phyloP scores from a whole-genome alignment of 2,888 invertebrate species.

The Ligdia adustata region DNA sequence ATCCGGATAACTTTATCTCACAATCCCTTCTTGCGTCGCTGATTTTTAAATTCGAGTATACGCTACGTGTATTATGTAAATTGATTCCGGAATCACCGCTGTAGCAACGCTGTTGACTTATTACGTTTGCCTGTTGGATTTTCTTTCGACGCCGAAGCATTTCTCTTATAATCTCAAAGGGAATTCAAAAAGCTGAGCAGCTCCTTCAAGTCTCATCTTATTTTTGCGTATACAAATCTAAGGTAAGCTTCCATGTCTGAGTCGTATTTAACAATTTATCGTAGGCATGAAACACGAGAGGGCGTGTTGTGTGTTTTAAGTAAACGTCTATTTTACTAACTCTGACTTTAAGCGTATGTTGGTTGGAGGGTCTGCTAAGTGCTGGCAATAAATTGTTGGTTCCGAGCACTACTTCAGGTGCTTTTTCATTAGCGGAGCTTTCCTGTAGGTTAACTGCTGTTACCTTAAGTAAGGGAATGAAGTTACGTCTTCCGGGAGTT shows the following conservation, averaged over 20 bases:
- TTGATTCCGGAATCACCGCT: conserved; percentile 57
- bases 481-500: conserved; percentile 19
- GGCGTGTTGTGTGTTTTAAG: conserved; percentile 35
- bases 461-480: conserved; percentile 34
- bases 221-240: conserved; percentile 21
- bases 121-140: conserved; percentile 41
- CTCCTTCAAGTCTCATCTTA: conserved; percentile 24
- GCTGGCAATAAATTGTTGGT: conserved; percentile 69
- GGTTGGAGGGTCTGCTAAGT: conserved; percentile 65
- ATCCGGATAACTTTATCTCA: conserved; percentile 62
- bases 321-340: conserved; percentile 36
- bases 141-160: conserved; percentile 32
- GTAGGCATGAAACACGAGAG: conserved; percentile 7
- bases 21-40: conserved; percentile 56
- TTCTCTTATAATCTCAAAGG: conserved; percentile 38
- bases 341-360: conserved; percentile 53
- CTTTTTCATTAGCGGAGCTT: conserved; percentile 65
- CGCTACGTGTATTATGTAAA: conserved; percentile 64
- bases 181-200: conserved; percentile 31
- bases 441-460: conserved; percentile 46
- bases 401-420: conserved; percentile 66
- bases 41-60: conserved; percentile 67
- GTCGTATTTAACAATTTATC: conserved; percentile 21
- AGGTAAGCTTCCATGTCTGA: conserved; percentile 15
- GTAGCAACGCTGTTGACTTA: conserved; percentile 40